A percentile compares a stretch with the other conserved stretches of the same genome.
phyloP scores from a whole-genome alignment of 2,797 vertebrate genomes.

The Danio aesculapii region DNA sequence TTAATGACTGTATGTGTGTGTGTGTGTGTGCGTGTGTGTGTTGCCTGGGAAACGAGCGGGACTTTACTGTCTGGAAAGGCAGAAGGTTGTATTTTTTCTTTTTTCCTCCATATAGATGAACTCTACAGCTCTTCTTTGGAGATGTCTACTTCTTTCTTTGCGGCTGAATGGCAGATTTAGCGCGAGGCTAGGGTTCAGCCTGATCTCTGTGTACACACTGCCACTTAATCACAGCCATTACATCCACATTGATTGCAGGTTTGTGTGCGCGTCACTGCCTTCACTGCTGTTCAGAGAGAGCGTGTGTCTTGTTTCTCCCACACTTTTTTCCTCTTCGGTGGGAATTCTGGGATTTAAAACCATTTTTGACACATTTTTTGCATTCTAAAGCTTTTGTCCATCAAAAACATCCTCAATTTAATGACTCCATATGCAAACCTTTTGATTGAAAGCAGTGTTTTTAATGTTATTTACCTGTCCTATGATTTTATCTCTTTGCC shows the following conservation, averaged over 20 bases:
- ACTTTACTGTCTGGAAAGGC: constrained; percentile 46
- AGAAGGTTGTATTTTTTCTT: constrained; percentile 27
- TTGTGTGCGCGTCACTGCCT: constrained; percentile 57
- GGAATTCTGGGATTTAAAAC: neutral
- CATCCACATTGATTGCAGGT: constrained; percentile 61
- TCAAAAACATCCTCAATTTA: too few species aligned
- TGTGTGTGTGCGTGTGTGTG: too few species aligned
- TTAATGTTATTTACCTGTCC: too few species aligned
- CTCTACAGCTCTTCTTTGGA: neutral
- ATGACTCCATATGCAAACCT: too few species aligned
- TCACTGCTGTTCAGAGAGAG: constrained; percentile 55
- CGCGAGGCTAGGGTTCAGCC: neutral
- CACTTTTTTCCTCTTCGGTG: constrained; percentile 16
- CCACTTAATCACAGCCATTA: constrained; percentile 7
- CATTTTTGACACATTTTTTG: neutral
- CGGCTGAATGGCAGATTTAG: neutral
- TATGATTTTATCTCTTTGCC: too few species aligned
- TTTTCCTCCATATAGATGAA: constrained; percentile 6
- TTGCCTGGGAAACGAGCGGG: constrained; percentile 61
- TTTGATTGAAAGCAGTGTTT: too few species aligned
- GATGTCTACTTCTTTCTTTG: neutral
- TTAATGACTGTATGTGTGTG: constrained; percentile 38
- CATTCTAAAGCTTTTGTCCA: too few species aligned
- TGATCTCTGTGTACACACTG: constrained; percentile 5
- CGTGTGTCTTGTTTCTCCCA: constrained; percentile 47